Evolutionary conservation across 2,888 invertebrate species (phyloP).

Genomic region (Macropis europaea): DNA sequence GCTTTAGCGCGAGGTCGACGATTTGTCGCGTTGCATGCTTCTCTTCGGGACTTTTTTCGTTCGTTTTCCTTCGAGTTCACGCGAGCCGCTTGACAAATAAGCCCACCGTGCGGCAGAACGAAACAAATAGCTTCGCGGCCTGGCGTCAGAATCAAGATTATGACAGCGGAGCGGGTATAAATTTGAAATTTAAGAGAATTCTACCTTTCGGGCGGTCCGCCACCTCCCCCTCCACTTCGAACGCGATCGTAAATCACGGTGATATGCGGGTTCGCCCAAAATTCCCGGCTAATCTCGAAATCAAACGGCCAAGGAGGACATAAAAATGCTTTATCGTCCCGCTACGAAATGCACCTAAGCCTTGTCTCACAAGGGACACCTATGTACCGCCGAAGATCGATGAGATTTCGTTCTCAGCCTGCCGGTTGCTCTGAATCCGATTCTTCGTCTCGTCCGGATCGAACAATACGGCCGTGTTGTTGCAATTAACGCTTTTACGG

Average conservation of each 20-base stretch:
- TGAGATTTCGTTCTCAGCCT: slow-evolving; percentile 24
- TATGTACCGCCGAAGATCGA: slow-evolving; percentile 30
- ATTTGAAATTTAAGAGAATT: slow-evolving; percentile 80
- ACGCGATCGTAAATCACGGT: slow-evolving; percentile 75
- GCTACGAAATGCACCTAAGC: slow-evolving; percentile 62
- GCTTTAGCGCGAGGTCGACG: slow-evolving; percentile 25
- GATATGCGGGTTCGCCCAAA: slow-evolving; percentile 80
- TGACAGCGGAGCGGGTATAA: slow-evolving; percentile 76
- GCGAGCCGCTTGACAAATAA: slow-evolving; percentile 72
- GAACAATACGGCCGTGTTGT: too few relatives aligned
- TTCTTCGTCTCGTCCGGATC: too few relatives aligned
- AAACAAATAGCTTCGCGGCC: slow-evolving; percentile 70
- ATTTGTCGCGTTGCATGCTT: slow-evolving; percentile 28
- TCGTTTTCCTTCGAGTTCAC: slow-evolving; percentile 34
- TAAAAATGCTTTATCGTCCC: slow-evolving; percentile 79
- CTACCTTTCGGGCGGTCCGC: slow-evolving; percentile 57
- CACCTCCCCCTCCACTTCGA: slow-evolving; percentile 61
- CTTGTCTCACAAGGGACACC: slow-evolving; percentile 52
- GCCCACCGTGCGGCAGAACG: slow-evolving; percentile 72
- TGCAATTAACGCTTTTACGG: too few relatives aligned
- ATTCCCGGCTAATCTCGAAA: slow-evolving; percentile 79
- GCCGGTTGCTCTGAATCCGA: slow-evolving; percentile 19
- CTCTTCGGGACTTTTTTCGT: background rate
- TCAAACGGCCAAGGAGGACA: slow-evolving; percentile 77
- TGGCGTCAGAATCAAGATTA: slow-evolving; percentile 79